These are phyloP conservation scores for Nemurella pictetii DNA, from an alignment of 2,888 invertebrate species.

Conservation along the genomic window DNA sequence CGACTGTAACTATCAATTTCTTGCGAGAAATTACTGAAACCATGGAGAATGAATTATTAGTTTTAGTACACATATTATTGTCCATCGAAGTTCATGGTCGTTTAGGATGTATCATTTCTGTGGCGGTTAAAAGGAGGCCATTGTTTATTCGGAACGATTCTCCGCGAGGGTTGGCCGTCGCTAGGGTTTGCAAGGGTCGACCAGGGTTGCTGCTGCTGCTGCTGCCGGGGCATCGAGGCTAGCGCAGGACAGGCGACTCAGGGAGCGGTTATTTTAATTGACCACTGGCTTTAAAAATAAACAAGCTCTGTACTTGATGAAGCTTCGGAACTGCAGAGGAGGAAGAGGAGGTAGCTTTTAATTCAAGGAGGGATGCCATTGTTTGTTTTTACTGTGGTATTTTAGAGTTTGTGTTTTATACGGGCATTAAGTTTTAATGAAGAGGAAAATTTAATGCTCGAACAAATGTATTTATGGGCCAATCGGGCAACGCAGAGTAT, in stretches of 20 bases:
- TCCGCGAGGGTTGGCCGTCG: neutral
- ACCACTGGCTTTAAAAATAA: slow-evolving; percentile 30
- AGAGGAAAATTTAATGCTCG: neutral
- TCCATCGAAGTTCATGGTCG: neutral
- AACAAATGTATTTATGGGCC: neutral
- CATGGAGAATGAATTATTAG: too few relatives aligned
- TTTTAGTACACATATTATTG: too few relatives aligned
- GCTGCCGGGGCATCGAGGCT: too few relatives aligned
- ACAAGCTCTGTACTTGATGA: slow-evolving; percentile 18
- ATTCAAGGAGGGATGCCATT: slow-evolving; percentile 17
- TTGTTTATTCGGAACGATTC: too few relatives aligned
- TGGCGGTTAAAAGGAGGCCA: neutral
- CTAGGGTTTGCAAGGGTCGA: neutral
- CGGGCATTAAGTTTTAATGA: slow-evolving; percentile 18
- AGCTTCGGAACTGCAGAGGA: neutral
- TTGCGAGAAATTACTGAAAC: too few relatives aligned
- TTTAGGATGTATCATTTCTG: neutral
- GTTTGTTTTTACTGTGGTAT: slow-evolving; percentile 12
- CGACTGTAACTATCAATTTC: neutral
- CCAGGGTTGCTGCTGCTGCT: too few relatives aligned
- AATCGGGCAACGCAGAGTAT: neutral
- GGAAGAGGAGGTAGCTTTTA: slow-evolving; percentile 6
- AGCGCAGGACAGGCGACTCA: neutral
- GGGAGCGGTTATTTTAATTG: slow-evolving; percentile 27
- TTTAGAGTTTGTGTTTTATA: slow-evolving; percentile 22